Evolutionary conservation across 2,797 vertebrate species (phyloP).

Genomic region (Gadopsis bispinosus): DNA sequence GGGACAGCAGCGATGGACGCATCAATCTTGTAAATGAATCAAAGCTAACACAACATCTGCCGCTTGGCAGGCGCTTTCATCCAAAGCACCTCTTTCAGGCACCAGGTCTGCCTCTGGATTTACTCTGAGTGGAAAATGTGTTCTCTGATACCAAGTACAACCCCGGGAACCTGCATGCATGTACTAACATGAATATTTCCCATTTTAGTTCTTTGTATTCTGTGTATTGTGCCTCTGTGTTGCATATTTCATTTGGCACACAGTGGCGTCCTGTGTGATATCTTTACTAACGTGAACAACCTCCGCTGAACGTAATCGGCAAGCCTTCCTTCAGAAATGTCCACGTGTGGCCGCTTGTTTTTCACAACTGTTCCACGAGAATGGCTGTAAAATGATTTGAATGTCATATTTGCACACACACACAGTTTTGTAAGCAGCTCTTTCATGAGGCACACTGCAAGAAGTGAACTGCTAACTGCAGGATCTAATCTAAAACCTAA

Average conservation of each 20-base stretch:
- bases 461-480: not conserved
- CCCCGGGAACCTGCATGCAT: not conserved
- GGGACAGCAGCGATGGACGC: constrained; percentile 48
- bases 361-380: too few species aligned
- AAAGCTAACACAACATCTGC: constrained; percentile 68
- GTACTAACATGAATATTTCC: not conserved
- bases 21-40: constrained; percentile 75
- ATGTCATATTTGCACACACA: too few species aligned
- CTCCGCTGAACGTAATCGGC: too few species aligned
- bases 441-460: not conserved
- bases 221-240: too few species aligned
- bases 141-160: not conserved
- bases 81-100: constrained; percentile 15
- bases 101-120: not conserved
- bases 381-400: too few species aligned
- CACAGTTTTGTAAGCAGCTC: too few species aligned
- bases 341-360: too few species aligned
- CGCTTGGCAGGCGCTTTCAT: constrained; percentile 41
- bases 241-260: too few species aligned
- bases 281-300: too few species aligned
- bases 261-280: not conserved
- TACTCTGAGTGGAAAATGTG: not conserved
- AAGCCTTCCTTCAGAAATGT: too few species aligned
- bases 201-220: not conserved
- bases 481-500: too few species aligned